phyloP scores from a whole-genome alignment of 2,797 vertebrate genomes.

The Fistularia tabacaria region DNA sequence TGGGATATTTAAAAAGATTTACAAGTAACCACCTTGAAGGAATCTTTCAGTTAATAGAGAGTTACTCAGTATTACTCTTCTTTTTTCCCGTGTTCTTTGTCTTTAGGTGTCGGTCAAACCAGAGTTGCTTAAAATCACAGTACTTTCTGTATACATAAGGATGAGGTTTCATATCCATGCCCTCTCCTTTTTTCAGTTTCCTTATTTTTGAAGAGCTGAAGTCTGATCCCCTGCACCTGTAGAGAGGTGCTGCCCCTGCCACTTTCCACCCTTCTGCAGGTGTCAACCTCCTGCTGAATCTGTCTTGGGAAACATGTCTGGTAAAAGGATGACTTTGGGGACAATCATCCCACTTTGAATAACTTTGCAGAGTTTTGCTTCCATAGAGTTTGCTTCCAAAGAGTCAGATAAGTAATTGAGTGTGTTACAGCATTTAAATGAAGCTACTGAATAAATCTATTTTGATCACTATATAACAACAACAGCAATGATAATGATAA shows the following conservation, averaged over 20 bases:
- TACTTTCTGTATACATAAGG: constrained; percentile 1
- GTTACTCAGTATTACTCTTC: no score
- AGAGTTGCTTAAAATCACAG: not conserved
- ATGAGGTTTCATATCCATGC: not conserved
- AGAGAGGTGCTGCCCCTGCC: constrained; percentile 65
- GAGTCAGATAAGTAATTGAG: not conserved
- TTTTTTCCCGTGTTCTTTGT: no score
- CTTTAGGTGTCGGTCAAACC: constrained; percentile 2
- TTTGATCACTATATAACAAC: no score
- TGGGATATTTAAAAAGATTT: no score
- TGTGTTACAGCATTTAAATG: not conserved
- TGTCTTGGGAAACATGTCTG: constrained; percentile 39
- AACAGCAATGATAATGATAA: no score
- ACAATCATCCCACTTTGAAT: constrained; percentile 16
- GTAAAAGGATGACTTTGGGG: constrained; percentile 25
- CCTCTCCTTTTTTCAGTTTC: constrained; percentile 29
- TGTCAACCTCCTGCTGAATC: constrained; percentile 54
- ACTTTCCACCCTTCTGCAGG: constrained; percentile 48
- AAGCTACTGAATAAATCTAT: not conserved
- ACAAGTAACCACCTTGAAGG: no score
- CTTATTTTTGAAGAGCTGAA: constrained; percentile 17
- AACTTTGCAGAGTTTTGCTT: constrained; percentile 14
- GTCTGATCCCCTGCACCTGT: constrained; percentile 60
- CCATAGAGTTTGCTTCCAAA: not conserved
- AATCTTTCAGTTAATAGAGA: no score